Evolutionary conservation across 2,113 vertebrate genomes (phyloP), one percentile per base, ranked within the genome.

Genomic region (Zapornia atra): DNA sequence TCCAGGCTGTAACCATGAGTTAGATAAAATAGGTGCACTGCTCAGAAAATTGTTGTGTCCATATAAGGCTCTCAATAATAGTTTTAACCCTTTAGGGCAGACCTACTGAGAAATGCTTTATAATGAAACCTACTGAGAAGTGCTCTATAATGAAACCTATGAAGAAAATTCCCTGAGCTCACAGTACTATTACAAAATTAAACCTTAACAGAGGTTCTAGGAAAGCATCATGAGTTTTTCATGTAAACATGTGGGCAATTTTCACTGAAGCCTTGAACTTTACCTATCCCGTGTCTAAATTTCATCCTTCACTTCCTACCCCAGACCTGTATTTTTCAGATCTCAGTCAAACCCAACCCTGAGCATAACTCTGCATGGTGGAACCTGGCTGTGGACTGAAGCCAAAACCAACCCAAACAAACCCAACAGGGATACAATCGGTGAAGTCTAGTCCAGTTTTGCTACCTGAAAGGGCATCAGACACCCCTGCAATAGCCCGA

Each of bases 211-310:
- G 5, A 81, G 84, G 34, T 91, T 95, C 94, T 86, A 95, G 54
- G 91, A 91, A 96, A 95, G 56, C 51, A 64, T 42, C 38, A 70
- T 11, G 68, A 78, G 69, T 38, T 94, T 90, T 81, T 81, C 82
- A 92, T 0, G 2, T 69, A 93, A 93, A 88, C 25, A 50, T 36
- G 59, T 46, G 59, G 53, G 1, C 9, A 88, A 29, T 71, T 97
- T 86, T 88, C 40, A 90, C 70, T 85, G 82, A 91, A 92, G 60
- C 28, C 63, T 28, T 83, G 56, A 83, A 51, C 15, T 12, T 46
- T 56, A 36, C n/a, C 24, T 34, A 63, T 20, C 61, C 44, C 48
- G 16, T n/a, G 42, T 21, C 60, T 51, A 21, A 36, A 95, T 56
- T 71, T 31, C 6, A 1, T 9, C 29, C 24, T 70, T 75, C 17